Percentiles rank a stretch among this genome's conserved stretches.
Conservation (phyloP, 1,140 invertebrate genomes). For the Hycleus cichorii region DNA sequence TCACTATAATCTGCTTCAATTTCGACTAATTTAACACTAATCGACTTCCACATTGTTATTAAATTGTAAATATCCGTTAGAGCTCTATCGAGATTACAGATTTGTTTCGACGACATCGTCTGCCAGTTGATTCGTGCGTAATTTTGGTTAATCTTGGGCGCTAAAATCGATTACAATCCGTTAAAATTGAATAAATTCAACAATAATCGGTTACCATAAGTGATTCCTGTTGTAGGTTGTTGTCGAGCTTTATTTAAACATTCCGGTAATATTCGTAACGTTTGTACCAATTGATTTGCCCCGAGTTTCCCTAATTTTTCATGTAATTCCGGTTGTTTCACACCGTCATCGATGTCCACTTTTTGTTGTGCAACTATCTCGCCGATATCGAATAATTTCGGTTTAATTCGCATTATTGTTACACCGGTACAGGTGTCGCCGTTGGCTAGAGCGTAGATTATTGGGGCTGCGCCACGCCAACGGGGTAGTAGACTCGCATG, state of each 20-base stretch:
- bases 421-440: slow-evolving; percentile 79
- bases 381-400: slow-evolving; percentile 82
- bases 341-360: slow-evolving; percentile 52
- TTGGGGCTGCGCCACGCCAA: slow-evolving; percentile 88
- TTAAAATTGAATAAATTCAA: slow-evolving; percentile 34
- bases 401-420: slow-evolving; percentile 81
- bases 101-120: slow-evolving; percentile 48
- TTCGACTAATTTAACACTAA: slow-evolving; percentile 53
- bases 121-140: slow-evolving; percentile 58
- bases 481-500: slow-evolving; percentile 86
- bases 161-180: slow-evolving; percentile 39
- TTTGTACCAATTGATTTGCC: slow-evolving; percentile 57
- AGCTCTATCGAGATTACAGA: slow-evolving; percentile 61
- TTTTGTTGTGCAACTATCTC: slow-evolving; percentile 64
- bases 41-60: slow-evolving; percentile 50
- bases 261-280: slow-evolving; percentile 52
- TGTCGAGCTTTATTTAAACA: slow-evolving; percentile 49
- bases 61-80: slow-evolving; percentile 56
- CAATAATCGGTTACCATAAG: slow-evolving; percentile 53
- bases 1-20: slow-evolving; percentile 39
- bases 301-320: slow-evolving; percentile 59
- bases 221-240: slow-evolving; percentile 54
- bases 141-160: slow-evolving; percentile 57
- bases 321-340: slow-evolving; percentile 60
- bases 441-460: slow-evolving; percentile 74